Evolutionary conservation across 2,888 invertebrate species (phyloP), one percentile per base, ranked within the genome.

Genomic region (Acronicta aceris): DNA sequence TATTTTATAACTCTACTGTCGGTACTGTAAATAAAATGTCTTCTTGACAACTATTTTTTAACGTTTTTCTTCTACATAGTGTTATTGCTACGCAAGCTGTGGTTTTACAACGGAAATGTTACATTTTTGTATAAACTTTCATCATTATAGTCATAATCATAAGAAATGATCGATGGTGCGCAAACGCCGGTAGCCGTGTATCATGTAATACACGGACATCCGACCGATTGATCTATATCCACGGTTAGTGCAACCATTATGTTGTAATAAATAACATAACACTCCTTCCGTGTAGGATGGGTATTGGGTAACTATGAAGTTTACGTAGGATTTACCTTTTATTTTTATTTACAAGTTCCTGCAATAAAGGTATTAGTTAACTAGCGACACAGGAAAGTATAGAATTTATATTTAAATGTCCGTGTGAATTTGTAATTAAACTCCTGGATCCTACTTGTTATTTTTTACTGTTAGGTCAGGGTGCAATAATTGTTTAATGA

Each of bases 181-280:
- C 36, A 48, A 47, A 41, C 43, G 16, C 48, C 25, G 36, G 46
- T 8, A 38, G 38, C n/a, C 1, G 36, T 36, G 36, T 38, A n/a
- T n/a, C 38, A 43, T 47, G 51, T 66, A 74, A 73, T 38, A 65
- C 27, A 16, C 73, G 74, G 66, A 74, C 33, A 49, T 74, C 64
- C 74, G 59, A 65, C 33, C 53, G 41, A 30, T 40, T 59, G 56
- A 74, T 64, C 60, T 57, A 71, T 60, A 59, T 52, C 48, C 61
- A 64, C 56, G 45, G 38, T 7, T 25, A 50, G 7, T 49, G 30
- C 51, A 55, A 49, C 40, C 25, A 65, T 38, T 46, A 46, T 59
- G 54, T 49, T 27, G 53, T 56, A 38, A 71, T 53, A 65, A 54
- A 59, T 45, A 55, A 42, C 40, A 41, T 41, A 25, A 30, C 27